Percentiles rank a stretch among this genome's conserved stretches.
Evolutionary conservation across 2,113 vertebrate species (phyloP).

Genomic region (Andinoacara biseriatus): DNA sequence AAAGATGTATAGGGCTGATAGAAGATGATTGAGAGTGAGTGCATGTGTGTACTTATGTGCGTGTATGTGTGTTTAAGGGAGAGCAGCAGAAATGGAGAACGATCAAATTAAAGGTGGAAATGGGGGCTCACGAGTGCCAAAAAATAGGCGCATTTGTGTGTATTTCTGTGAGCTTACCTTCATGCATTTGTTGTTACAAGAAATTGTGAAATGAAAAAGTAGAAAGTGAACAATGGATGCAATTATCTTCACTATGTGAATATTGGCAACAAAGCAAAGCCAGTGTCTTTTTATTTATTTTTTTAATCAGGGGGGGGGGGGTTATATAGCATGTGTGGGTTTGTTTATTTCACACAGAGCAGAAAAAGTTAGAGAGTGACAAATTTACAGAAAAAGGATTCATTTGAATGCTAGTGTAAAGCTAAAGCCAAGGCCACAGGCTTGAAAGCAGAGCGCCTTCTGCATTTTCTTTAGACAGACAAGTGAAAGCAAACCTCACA

Average conservation of each 20-base stretch:
- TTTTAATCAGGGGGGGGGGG: no score
- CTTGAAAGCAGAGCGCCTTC: constrained; percentile 6
- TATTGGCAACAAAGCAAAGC: background rate
- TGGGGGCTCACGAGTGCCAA: background rate
- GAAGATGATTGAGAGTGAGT: constrained; percentile 15
- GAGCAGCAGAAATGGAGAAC: background rate
- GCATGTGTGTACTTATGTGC: background rate
- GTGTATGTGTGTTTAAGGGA: background rate
- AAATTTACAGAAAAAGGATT: background rate
- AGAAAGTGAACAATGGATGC: background rate
- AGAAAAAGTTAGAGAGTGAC: background rate
- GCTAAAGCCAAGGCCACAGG: constrained; percentile 45
- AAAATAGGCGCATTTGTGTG: background rate
- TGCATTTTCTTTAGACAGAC: constrained; percentile 24
- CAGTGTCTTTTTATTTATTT: background rate
- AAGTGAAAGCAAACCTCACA: constrained; percentile 23
- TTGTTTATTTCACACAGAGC: background rate
- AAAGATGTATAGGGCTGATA: constrained; percentile 46
- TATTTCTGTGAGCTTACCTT: background rate
- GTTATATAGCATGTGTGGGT: background rate
- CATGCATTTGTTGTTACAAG: background rate
- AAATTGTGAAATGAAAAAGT: background rate
- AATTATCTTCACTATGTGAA: background rate
- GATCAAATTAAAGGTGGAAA: background rate
- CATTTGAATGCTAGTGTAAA: background rate